These are phyloP conservation scores for Hirtodrosophila confusa DNA, from an alignment of 2,888 invertebrate species.

Conservation along the genomic window DNA sequence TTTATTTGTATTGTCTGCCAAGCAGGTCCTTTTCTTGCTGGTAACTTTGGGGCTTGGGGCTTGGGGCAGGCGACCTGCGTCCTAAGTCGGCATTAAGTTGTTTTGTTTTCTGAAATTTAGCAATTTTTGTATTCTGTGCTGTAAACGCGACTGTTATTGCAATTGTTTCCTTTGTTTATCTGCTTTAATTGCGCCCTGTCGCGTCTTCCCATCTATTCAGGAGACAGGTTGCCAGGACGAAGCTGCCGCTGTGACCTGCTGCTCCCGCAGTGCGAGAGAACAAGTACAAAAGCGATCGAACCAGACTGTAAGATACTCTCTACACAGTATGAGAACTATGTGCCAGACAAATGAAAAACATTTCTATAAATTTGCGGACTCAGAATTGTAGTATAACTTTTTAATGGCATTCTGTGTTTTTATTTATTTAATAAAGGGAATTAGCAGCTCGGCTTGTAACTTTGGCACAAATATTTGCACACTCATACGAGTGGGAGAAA, in stretches of 20 bases:
- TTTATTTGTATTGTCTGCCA: slow-evolving; percentile 18
- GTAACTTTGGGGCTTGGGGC: slow-evolving; percentile 5
- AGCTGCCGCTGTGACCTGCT: slow-evolving; percentile 19
- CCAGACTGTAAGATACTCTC: slow-evolving; percentile 16
- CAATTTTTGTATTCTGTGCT: slow-evolving; percentile 59
- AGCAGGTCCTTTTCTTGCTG: slow-evolving; percentile 33
- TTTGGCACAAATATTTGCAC: slow-evolving; percentile 22
- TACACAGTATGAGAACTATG: too few relatives aligned
- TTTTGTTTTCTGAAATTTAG: slow-evolving; percentile 69
- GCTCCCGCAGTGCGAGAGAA: neutral
- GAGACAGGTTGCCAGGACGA: slow-evolving; percentile 19
- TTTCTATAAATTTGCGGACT: too few relatives aligned
- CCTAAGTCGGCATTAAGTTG: slow-evolving; percentile 68
- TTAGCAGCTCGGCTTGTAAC: too few relatives aligned
- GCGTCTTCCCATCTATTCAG: slow-evolving; percentile 26
- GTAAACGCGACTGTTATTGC: slow-evolving; percentile 61
- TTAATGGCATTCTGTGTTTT: too few relatives aligned
- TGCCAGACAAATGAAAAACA: too few relatives aligned
- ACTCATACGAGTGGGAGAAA: slow-evolving; percentile 20
- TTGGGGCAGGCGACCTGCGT: slow-evolving; percentile 5
- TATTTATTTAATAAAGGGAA: too few relatives aligned
- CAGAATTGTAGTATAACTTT: too few relatives aligned
- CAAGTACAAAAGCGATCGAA: neutral
- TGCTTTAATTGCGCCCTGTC: slow-evolving; percentile 67
- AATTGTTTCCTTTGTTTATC: slow-evolving; percentile 74